Conservation (phyloP, 2,888 invertebrate species). For the Mimachlamys varia region DNA sequence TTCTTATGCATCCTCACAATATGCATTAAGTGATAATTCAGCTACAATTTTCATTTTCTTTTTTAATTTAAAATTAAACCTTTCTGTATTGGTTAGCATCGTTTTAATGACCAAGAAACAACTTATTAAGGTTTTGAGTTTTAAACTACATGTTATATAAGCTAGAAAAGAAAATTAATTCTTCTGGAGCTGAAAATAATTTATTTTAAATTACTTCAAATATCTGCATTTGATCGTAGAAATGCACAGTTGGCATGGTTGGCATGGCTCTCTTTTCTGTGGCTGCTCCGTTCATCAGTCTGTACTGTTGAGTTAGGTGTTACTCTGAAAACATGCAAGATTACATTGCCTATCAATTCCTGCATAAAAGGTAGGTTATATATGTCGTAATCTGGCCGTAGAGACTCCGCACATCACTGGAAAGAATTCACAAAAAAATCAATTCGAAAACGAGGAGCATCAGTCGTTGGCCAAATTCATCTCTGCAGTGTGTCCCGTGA, state of each 20-base stretch:
- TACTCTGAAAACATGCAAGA: not conserved
- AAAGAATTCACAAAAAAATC: conserved; percentile 8
- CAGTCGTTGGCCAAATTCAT: not conserved
- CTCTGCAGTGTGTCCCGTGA: not conserved
- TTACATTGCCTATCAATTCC: conserved; percentile 21
- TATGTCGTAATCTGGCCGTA: not conserved
- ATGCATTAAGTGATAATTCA: too few species aligned
- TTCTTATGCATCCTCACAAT: not conserved
- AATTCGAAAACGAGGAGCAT: not conserved
- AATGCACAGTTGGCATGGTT: not conserved
- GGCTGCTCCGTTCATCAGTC: not conserved
- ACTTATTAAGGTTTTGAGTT: too few species aligned
- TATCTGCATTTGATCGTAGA: not conserved
- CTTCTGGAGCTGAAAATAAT: too few species aligned
- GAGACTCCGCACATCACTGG: not conserved
- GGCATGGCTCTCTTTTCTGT: not conserved
- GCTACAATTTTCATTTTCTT: too few species aligned
- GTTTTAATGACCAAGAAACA: too few species aligned
- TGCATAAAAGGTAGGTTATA: conserved; percentile 23
- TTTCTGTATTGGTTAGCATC: too few species aligned
- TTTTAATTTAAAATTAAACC: too few species aligned
- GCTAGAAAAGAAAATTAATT: too few species aligned
- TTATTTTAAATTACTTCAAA: too few species aligned
- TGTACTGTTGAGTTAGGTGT: not conserved
- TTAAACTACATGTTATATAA: too few species aligned